phyloP scores from a whole-genome alignment of 2,797 vertebrate genomes.

The Neopelma chrysocephalum region DNA sequence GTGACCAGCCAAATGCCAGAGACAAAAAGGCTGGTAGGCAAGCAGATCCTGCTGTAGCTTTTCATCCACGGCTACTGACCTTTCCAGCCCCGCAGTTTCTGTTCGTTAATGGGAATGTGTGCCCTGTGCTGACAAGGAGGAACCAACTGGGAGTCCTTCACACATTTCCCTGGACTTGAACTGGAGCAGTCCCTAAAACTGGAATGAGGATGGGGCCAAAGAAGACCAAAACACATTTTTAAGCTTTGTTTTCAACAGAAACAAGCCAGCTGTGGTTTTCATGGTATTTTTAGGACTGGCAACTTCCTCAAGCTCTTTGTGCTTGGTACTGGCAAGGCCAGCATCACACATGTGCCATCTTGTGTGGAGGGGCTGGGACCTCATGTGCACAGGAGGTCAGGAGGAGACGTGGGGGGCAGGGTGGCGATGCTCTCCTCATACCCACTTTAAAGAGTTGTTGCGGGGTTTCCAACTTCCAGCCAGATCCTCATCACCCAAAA shows the following conservation, averaged over 20 bases:
- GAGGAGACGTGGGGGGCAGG: neutral
- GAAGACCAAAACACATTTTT: neutral
- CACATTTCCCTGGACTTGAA: neutral
- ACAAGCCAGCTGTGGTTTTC: neutral
- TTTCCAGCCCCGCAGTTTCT: neutral
- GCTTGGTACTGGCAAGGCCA: neutral
- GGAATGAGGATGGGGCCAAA: neutral
- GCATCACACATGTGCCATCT: neutral
- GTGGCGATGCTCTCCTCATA: neutral
- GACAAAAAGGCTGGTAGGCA: neutral
- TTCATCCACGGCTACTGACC: neutral
- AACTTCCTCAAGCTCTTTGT: neutral
- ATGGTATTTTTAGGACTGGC: neutral
- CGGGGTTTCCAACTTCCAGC: neutral
- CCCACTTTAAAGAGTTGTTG: neutral
- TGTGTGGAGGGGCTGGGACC: neutral
- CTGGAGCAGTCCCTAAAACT: neutral
- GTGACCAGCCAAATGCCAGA: neutral
- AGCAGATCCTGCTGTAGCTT: neutral
- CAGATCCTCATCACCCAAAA: neutral
- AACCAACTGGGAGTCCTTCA: fast-evolving
- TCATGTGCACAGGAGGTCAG: fast-evolving
- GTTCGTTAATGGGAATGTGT: neutral
- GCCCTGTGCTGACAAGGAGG: fast-evolving
- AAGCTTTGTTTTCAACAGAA: neutral